These are phyloP conservation scores for Eristalis arbustorum DNA, from an alignment of 2,888 invertebrate genomes.

Conservation along the genomic window DNA sequence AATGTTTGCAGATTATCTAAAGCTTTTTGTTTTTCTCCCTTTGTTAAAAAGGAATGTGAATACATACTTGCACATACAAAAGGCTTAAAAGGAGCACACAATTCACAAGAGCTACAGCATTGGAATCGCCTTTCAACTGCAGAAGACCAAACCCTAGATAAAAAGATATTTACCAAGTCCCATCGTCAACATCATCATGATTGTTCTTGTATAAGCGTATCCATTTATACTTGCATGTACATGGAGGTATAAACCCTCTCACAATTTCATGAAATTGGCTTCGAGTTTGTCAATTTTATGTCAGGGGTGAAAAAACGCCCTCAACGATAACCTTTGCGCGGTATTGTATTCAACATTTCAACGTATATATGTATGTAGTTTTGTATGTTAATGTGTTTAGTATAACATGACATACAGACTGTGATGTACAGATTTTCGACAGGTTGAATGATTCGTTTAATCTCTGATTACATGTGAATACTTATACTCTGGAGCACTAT, in stretches of 20 bases:
- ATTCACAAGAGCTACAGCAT: constrained; percentile 52
- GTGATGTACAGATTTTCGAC: constrained; percentile 44
- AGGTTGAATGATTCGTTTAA: constrained; percentile 70
- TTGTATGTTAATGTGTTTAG: background rate
- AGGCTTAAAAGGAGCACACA: constrained; percentile 45
- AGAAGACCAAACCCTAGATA: constrained; percentile 66
- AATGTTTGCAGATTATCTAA: constrained; percentile 66
- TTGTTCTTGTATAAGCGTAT: background rate
- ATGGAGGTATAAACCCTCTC: constrained; percentile 9
- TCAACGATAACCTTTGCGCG: constrained; percentile 50
- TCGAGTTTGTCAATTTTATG: constrained; percentile 44
- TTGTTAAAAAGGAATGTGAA: constrained; percentile 2
- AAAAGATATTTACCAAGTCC: constrained; percentile 68
- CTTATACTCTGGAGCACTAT: constrained; percentile 24
- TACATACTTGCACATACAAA: constrained; percentile 34
- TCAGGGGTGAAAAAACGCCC: constrained; percentile 64
- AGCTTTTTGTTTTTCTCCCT: constrained; percentile 32
- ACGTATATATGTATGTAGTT: constrained; percentile 13
- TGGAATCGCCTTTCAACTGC: constrained; percentile 65
- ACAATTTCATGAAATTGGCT: constrained; percentile 44
- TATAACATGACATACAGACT: constrained; percentile 22
- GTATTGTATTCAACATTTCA: constrained; percentile 46
- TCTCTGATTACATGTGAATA: constrained; percentile 63
- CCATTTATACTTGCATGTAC: background rate
- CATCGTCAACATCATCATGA: constrained; percentile 41